Base-by-base conservation (phyloP, 1,140 invertebrate species). In the Octopus sinensis region DNA sequence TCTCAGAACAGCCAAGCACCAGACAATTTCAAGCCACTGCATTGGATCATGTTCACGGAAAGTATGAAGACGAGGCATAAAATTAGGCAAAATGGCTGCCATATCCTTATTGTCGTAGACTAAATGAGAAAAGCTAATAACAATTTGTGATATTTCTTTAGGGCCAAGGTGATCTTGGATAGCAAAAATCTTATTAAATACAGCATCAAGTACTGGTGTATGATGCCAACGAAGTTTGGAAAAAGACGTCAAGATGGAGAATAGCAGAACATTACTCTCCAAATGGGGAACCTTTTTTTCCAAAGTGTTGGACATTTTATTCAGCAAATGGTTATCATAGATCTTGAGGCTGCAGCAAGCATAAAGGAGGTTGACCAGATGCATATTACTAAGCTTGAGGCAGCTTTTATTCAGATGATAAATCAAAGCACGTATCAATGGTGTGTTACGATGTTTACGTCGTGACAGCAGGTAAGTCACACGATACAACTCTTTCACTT, bases 291-390 rank as follows among this genome's bases (percentile, higher is more conserved):
- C 54, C 77, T 62, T 81, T 6, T 78, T 30, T 56, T 53, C 53
- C 17, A 81, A 23, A 23, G 30, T 75, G 9, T 51, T 73, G 2
- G 81, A 78, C 12, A 81, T 81, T 17, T 81, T 81, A 43, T 78
- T 75, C 30, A 81, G 56, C 10, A 81, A 76, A 43, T 56, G 76
- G n/a, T 54, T 62, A 56, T 81, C 77, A n/a, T 68, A 68, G 56
- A 81, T 78, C 43, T 78, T 81, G n/a, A 81, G 75, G 13, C 54
- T 81, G 5, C 54, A 53, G 30, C 81, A 81, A 10, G 81, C 81
- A 52, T 78, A 81, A 7, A 78, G 12, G 76, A 81, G 76, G 56
- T 81, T 81, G n/a, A 71, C 54, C 30, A 81, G 43, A 43, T 81
- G 81, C 23, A 81, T 75, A 13, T 73, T 54, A 56, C 56, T 78